Evolutionary conservation across 1,140 invertebrate genomes (phyloP).

Genomic region (Lepidurus apus): DNA sequence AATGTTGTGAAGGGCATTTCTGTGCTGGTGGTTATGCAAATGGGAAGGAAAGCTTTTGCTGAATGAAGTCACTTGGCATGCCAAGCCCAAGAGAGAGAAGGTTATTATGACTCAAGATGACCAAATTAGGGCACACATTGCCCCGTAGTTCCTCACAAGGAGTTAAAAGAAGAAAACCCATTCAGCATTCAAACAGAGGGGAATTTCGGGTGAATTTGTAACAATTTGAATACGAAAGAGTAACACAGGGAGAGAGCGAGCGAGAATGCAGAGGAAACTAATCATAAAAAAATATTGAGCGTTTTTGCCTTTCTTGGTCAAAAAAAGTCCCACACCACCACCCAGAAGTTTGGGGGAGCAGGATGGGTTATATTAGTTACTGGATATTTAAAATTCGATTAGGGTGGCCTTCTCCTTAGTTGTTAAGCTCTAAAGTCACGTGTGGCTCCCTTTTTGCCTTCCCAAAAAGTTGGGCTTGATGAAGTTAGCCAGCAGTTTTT

Average conservation of each 20-base stretch:
- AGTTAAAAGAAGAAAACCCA: not conserved
- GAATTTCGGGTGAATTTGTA: not conserved
- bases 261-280: no score
- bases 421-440: not conserved
- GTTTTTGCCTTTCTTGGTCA: no score
- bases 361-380: not conserved
- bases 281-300: no score
- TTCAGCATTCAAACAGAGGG: slow-evolving; percentile 1
- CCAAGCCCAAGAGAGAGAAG: not conserved
- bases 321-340: no score
- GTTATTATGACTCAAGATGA: slow-evolving; percentile 11
- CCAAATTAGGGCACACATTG: slow-evolving; percentile 21
- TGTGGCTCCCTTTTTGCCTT: not conserved
- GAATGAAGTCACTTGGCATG: slow-evolving; percentile 14
- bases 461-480: not conserved
- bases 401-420: not conserved
- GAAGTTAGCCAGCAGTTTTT: slow-evolving; percentile 4
- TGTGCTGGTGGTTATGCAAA: slow-evolving; percentile 13
- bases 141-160: not conserved
- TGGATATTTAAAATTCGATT: slow-evolving; percentile 16
- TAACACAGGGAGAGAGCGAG: not conserved
- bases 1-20: slow-evolving; percentile 1
- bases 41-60: not conserved
- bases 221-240: not conserved
- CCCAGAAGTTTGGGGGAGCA: not conserved